Evolutionary conservation across 1,140 invertebrate genomes (phyloP).

Genomic region (Drosophila setifemur): DNA sequence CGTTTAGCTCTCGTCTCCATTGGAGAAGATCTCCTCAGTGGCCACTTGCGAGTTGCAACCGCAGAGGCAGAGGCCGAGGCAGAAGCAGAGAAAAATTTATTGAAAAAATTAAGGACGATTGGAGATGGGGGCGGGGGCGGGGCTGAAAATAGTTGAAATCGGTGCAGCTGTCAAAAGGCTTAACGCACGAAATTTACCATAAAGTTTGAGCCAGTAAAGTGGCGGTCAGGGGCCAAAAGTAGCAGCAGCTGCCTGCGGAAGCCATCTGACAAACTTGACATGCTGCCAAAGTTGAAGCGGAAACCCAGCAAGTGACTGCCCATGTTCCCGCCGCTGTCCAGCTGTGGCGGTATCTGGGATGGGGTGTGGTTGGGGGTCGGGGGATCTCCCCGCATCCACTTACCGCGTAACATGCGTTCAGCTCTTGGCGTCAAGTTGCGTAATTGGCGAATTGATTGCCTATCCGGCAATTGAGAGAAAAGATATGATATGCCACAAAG

Average conservation of each 20-base stretch:
- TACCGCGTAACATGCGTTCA: slow-evolving; percentile 23
- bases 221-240: slow-evolving; percentile 47
- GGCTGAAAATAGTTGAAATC: slow-evolving; percentile 50
- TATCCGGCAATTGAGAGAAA: slow-evolving; percentile 23
- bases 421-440: slow-evolving; percentile 30
- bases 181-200: slow-evolving; percentile 49
- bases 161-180: slow-evolving; percentile 63
- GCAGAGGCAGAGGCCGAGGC: slow-evolving; percentile 15
- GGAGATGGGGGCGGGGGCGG: too few species aligned
- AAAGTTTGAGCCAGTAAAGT: slow-evolving; percentile 29
- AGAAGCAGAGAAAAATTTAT: slow-evolving; percentile 42
- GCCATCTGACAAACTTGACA: slow-evolving; percentile 59
- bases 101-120: slow-evolving; percentile 37
- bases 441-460: slow-evolving; percentile 75
- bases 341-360: slow-evolving; percentile 7
- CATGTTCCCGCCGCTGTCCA: slow-evolving; percentile 1
- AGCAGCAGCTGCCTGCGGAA: slow-evolving; percentile 59
- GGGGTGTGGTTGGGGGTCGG: not conserved
- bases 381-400: not conserved
- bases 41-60: slow-evolving; percentile 21
- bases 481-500: too few species aligned
- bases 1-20: not conserved
- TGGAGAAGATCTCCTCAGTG: slow-evolving; percentile 17
- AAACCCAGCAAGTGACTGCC: slow-evolving; percentile 52
- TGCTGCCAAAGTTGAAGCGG: slow-evolving; percentile 61